These are phyloP conservation scores for Kobus ellipsiprymnus DNA, from an alignment of 2,113 vertebrate species.

Conservation along the genomic window DNA sequence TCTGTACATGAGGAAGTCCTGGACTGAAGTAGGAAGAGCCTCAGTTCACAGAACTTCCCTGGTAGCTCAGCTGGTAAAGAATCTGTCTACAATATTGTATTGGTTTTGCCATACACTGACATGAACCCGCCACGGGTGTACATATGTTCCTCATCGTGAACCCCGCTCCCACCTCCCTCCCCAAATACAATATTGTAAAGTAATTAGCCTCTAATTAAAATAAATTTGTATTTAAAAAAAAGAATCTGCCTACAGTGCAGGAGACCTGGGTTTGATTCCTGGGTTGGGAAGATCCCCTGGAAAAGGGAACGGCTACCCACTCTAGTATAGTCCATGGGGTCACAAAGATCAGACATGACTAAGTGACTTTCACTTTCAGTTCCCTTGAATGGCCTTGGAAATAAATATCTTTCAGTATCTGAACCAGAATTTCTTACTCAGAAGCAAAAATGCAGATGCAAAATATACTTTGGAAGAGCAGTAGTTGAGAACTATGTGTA, in stretches of 20 bases:
- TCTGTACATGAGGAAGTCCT: neutral
- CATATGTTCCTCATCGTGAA: too few relatives aligned
- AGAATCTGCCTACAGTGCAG: neutral
- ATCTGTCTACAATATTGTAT: neutral
- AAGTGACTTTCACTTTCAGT: neutral
- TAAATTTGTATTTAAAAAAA: neutral
- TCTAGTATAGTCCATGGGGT: neutral
- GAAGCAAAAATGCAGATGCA: neutral
- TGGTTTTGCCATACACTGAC: too few relatives aligned
- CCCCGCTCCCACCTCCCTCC: too few relatives aligned
- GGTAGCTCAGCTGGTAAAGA: neutral
- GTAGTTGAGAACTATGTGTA: neutral
- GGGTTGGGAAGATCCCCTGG: neutral
- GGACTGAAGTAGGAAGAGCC: neutral
- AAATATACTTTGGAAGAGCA: neutral
- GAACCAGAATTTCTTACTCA: neutral
- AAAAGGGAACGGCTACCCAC: neutral
- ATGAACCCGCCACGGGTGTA: rapidly evolving
- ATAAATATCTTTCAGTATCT: neutral
- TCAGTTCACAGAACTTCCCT: neutral
- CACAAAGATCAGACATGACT: neutral
- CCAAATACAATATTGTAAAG: too few relatives aligned
- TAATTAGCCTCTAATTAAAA: too few relatives aligned
- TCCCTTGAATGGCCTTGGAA: neutral
- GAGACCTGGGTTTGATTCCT: neutral